phyloP scores from a whole-genome alignment of 2,888 invertebrate genomes.

The Ommatoiulus sabulosus region DNA sequence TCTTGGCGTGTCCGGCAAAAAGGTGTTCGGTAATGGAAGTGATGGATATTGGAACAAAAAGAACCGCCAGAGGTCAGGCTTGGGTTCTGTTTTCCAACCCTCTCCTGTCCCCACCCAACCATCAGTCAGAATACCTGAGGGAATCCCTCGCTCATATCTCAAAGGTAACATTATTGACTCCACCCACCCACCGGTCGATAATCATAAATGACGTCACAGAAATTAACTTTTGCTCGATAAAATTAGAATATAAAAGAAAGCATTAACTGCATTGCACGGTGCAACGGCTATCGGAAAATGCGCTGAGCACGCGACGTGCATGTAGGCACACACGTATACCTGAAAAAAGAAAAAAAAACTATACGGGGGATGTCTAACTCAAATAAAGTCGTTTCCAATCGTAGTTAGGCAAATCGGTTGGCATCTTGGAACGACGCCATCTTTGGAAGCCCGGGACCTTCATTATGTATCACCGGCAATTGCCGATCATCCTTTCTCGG shows the following conservation, averaged over 20 bases:
- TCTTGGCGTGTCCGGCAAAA: conserved; percentile 4
- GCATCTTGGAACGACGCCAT: too few relatives aligned
- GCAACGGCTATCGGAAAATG: conserved; percentile 8
- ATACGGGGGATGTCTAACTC: too few relatives aligned
- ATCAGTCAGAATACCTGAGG: conserved; percentile 40
- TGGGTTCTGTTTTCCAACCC: conserved; percentile 13
- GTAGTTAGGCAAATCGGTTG: too few relatives aligned
- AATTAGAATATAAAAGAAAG: conserved; percentile 43
- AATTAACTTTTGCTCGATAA: conserved; percentile 43
- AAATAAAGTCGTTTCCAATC: too few relatives aligned
- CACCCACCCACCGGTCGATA: conserved; percentile 23
- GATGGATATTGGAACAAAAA: conserved; percentile 8
- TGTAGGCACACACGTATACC: background rate
- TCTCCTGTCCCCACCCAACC: conserved; percentile 38
- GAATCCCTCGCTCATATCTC: conserved; percentile 39
- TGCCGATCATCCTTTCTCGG: too few relatives aligned
- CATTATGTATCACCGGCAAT: too few relatives aligned
- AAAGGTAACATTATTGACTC: conserved; percentile 43
- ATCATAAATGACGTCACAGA: conserved; percentile 31
- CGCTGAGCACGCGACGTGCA: background rate
- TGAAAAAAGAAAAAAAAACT: too few relatives aligned
- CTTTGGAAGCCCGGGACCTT: too few relatives aligned
- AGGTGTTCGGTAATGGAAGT: background rate
- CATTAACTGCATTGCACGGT: conserved; percentile 12
- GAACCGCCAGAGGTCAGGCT: conserved; percentile 27